Evolutionary conservation across 2,888 invertebrate species (phyloP).

Genomic region (Lepidochitona cinerea): DNA sequence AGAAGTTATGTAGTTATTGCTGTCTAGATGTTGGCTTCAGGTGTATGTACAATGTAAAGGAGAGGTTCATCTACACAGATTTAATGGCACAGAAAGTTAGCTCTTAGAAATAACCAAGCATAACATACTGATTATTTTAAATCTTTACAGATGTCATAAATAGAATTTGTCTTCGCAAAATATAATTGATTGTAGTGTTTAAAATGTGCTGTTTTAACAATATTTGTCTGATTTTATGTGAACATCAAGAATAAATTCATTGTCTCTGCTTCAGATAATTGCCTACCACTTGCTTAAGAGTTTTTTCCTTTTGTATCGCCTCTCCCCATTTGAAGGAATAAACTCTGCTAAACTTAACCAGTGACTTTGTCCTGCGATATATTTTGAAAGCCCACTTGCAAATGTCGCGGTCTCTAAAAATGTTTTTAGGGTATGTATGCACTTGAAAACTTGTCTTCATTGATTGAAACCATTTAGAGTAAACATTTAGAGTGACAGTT

Average conservation of each 20-base stretch:
- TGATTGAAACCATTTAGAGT: no score
- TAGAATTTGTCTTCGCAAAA: not conserved
- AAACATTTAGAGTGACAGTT: no score
- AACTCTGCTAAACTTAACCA: no score
- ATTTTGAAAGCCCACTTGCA: no score
- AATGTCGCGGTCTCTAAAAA: no score
- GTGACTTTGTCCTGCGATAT: no score
- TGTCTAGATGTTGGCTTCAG: no score
- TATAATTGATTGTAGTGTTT: not conserved
- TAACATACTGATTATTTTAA: not conserved
- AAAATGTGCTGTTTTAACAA: not conserved
- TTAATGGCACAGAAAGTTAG: no score
- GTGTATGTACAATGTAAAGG: no score
- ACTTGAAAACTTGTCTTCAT: no score
- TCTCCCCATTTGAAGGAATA: conserved; percentile 17
- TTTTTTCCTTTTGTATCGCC: conserved; percentile 53
- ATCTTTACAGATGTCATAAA: not conserved
- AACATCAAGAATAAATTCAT: not conserved
- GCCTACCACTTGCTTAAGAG: conserved; percentile 29
- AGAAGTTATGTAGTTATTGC: no score
- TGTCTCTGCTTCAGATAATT: conserved; percentile 2
- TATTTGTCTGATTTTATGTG: not conserved
- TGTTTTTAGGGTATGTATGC: no score
- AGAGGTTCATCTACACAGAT: not conserved
- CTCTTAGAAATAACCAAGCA: not conserved